Evolutionary conservation across 2,888 invertebrate species (phyloP).

Genomic region (Drosophila macrothrix): DNA sequence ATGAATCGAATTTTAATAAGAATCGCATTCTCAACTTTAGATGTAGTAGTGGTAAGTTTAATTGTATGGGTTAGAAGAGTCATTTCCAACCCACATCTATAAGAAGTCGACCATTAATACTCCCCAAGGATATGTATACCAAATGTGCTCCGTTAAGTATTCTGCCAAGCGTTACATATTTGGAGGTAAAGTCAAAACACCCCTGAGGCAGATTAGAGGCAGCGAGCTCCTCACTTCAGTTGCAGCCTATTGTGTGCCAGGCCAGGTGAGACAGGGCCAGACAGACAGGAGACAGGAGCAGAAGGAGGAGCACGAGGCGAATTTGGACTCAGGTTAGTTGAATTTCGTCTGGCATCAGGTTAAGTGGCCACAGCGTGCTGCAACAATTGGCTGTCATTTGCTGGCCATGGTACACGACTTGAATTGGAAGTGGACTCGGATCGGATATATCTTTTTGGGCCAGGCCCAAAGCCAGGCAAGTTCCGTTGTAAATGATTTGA

Average conservation of each 20-base stretch:
- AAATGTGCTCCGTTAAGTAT: neutral
- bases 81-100: neutral
- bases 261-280: constrained; percentile 29
- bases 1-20: too few relatives aligned
- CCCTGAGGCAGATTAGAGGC: neutral
- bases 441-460: constrained; percentile 10
- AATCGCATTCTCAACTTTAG: too few relatives aligned
- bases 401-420: constrained; percentile 41
- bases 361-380: constrained; percentile 68
- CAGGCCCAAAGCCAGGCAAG: constrained; percentile 1
- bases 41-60: neutral
- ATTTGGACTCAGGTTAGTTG: too few relatives aligned
- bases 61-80: neutral
- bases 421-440: constrained; percentile 37
- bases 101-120: neutral
- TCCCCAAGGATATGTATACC: neutral
- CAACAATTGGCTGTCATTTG: constrained; percentile 78
- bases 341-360: constrained; percentile 18
- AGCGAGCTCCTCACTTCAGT: neutral
- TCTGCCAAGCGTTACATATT: neutral
- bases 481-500: constrained; percentile 70
- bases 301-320: neutral
- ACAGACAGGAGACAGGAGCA: neutral
- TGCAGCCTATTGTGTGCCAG: constrained; percentile 37
- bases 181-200: neutral